Evolutionary conservation across 2,113 vertebrate genomes (phyloP).

Genomic region (Oplegnathus fasciatus): DNA sequence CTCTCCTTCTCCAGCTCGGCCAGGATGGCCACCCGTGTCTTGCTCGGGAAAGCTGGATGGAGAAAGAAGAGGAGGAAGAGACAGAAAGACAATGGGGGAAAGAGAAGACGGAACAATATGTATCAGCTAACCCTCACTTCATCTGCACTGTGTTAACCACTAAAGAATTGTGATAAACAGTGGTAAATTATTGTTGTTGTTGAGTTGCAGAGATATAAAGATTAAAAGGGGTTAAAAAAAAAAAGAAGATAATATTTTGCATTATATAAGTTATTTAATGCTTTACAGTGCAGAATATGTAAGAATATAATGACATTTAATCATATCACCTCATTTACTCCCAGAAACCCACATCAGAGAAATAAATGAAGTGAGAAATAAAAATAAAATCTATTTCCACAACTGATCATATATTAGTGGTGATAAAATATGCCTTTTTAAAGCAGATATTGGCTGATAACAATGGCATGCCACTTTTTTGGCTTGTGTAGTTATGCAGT

Average conservation of each 20-base stretch:
- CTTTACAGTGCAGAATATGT: not conserved
- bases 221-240: not conserved
- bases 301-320: no score
- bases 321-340: no score
- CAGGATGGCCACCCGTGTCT: constrained; percentile 94
- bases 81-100: not conserved
- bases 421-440: no score
- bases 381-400: no score
- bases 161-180: not conserved
- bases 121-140: not conserved
- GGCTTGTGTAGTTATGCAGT: no score
- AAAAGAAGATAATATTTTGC: not conserved
- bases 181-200: not conserved
- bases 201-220: no score
- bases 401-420: no score
- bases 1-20: constrained; percentile 97
- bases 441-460: no score
- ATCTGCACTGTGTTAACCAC: not conserved
- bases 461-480: no score
- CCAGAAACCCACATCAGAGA: no score
- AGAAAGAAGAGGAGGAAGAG: not conserved
- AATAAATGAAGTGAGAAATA: no score
- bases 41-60: constrained; percentile 91
- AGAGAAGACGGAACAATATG: not conserved
- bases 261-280: not conserved